Evolutionary conservation across 2,113 vertebrate species (phyloP).

Genomic region (Solea solea): DNA sequence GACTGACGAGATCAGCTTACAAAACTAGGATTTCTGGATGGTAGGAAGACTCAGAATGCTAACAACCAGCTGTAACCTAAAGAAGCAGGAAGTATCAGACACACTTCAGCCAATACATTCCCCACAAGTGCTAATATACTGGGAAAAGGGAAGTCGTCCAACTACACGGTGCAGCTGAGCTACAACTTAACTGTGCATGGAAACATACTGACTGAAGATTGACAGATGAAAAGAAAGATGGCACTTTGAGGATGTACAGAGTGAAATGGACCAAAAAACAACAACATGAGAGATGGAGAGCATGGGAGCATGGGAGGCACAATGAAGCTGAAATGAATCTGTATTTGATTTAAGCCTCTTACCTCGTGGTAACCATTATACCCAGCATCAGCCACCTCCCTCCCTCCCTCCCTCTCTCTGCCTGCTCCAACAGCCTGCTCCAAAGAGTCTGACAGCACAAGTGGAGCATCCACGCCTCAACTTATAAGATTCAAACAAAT

Average conservation of each 20-base stretch:
- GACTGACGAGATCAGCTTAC: too few species aligned
- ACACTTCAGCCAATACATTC: too few species aligned
- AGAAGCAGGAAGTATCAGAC: too few species aligned
- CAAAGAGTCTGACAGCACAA: constrained; percentile 57
- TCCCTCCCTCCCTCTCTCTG: background rate
- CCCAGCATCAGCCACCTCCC: constrained; percentile 1
- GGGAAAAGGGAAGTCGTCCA: too few species aligned
- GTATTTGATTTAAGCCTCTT: constrained; percentile 75
- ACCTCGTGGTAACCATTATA: constrained; percentile 41
- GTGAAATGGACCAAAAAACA: constrained; percentile 8
- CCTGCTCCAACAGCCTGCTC: constrained; percentile 41
- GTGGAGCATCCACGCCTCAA: constrained; percentile 48
- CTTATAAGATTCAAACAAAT: constrained; percentile 8
- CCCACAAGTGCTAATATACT: too few species aligned
- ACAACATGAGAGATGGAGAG: constrained; percentile 9
- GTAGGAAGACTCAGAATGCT: too few species aligned
- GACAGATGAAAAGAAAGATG: constrained; percentile 12
- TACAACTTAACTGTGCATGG: background rate
- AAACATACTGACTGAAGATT: background rate
- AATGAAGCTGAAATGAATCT: constrained; percentile 53
- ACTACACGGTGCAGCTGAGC: too few species aligned
- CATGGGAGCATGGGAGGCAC: constrained; percentile 15
- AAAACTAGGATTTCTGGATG: too few species aligned
- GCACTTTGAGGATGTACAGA: constrained; percentile 4
- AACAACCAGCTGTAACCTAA: too few species aligned